phyloP scores from a whole-genome alignment of 1,140 invertebrate species.

The Papilio machaon region DNA sequence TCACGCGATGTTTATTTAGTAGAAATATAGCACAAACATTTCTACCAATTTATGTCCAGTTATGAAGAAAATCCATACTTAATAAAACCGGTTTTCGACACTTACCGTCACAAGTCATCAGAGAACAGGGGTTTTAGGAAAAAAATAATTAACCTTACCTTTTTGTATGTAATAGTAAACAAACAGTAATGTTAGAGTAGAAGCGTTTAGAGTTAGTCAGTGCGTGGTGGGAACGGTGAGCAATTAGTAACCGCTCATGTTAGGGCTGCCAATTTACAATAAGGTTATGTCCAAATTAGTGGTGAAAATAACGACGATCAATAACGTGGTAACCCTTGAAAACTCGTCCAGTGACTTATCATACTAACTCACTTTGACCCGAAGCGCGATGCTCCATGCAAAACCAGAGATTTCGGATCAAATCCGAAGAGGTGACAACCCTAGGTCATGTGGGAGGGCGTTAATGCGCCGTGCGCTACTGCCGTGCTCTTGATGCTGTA shows the following conservation, averaged over 20 bases:
- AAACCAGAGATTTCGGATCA: background rate
- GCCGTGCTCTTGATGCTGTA: slow-evolving; percentile 26
- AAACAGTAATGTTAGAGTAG: background rate
- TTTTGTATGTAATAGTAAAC: background rate
- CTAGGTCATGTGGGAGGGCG: slow-evolving; percentile 29
- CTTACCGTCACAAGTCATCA: background rate
- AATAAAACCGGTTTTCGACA: background rate
- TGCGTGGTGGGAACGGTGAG: background rate
- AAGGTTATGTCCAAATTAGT: background rate
- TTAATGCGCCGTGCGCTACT: slow-evolving; percentile 33
- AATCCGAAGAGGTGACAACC: background rate
- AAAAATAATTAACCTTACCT: background rate
- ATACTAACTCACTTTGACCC: too few species aligned
- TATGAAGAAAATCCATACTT: background rate
- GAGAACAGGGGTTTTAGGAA: background rate
- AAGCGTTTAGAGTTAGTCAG: too few species aligned
- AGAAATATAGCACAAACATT: background rate
- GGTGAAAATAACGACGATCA: too few species aligned
- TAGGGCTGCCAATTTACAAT: background rate
- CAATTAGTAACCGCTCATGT: background rate
- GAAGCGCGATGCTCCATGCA: background rate
- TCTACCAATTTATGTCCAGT: background rate
- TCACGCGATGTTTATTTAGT: background rate
- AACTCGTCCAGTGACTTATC: too few species aligned
- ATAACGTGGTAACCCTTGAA: background rate